phyloP scores from a whole-genome alignment of 2,888 invertebrate species.

The Lacanobia wlatinum region DNA sequence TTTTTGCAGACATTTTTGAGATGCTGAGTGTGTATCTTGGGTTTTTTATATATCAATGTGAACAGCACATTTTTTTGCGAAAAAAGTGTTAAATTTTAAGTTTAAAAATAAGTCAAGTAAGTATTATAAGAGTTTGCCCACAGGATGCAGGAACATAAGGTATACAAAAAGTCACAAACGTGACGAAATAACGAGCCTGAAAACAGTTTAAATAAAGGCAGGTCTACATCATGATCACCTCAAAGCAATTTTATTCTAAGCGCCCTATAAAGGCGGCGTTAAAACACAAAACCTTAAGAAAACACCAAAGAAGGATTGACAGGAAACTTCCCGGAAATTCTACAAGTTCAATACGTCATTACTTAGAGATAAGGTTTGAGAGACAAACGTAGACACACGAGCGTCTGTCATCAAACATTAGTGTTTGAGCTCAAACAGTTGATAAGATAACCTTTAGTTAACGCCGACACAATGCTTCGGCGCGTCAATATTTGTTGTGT shows the following conservation, averaged over 20 bases:
- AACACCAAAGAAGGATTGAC: slow-evolving; percentile 65
- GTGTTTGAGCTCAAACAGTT: slow-evolving; percentile 87
- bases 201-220: too few species aligned
- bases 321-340: slow-evolving; percentile 82
- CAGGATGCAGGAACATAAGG: background rate
- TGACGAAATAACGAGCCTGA: background rate
- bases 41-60: too few species aligned
- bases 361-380: slow-evolving; percentile 80
- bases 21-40: too few species aligned
- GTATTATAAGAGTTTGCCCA: too few species aligned
- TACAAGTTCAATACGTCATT: slow-evolving; percentile 84
- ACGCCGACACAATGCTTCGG: slow-evolving; percentile 88
- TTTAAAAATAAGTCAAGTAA: too few species aligned
- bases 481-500: slow-evolving; percentile 86
- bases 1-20: too few species aligned
- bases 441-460: slow-evolving; percentile 89
- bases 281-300: slow-evolving; percentile 49
- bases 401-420: slow-evolving; percentile 87
- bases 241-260: slow-evolving; percentile 12
- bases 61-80: too few species aligned
- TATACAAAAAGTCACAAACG: background rate
- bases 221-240: background rate
- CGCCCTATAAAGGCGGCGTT: slow-evolving; percentile 27
- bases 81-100: too few species aligned
- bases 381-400: slow-evolving; percentile 86